Percentiles rank a stretch among this genome's conserved stretches.
Conservation (phyloP, 2,113 vertebrate genomes). For the Macroglossus sobrinus region DNA sequence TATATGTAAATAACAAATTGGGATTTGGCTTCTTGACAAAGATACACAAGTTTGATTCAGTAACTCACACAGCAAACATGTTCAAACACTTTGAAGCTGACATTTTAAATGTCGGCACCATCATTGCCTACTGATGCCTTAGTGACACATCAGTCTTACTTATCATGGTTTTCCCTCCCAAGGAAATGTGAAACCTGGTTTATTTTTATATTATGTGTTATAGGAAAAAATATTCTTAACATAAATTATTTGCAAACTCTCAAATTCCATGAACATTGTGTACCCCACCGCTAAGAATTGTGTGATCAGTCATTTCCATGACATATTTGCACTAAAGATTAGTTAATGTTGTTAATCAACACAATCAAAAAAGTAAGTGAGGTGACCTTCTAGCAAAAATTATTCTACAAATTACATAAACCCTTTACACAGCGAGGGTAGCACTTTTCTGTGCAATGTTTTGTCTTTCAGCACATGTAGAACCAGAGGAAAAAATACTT, state of each 20-base stretch:
- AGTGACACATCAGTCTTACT: slow-evolving; percentile 9
- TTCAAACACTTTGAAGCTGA: background rate
- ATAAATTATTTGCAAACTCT: slow-evolving; percentile 30
- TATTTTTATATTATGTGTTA: slow-evolving; percentile 4
- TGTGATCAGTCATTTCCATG: background rate
- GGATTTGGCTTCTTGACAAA: background rate
- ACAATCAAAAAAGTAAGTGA: background rate
- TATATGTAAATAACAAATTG: slow-evolving; percentile 36
- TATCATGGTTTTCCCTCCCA: background rate
- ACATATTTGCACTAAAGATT: background rate
- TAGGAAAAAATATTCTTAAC: background rate
- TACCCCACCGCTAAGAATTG: background rate
- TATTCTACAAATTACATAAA: slow-evolving; percentile 21
- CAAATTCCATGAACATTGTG: slow-evolving; percentile 23
- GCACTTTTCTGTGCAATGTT: background rate
- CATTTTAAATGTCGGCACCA: slow-evolving; percentile 24
- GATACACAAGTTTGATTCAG: background rate
- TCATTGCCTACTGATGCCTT: background rate
- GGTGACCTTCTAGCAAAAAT: slow-evolving; percentile 29
- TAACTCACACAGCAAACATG: background rate
- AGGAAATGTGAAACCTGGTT: background rate
- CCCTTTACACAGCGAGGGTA: background rate
- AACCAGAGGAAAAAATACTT: background rate
- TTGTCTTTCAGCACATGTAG: background rate
- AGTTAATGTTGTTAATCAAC: background rate